These are phyloP conservation scores for Todus mexicanus DNA, from an alignment of 2,797 vertebrate species.

Conservation along the genomic window DNA sequence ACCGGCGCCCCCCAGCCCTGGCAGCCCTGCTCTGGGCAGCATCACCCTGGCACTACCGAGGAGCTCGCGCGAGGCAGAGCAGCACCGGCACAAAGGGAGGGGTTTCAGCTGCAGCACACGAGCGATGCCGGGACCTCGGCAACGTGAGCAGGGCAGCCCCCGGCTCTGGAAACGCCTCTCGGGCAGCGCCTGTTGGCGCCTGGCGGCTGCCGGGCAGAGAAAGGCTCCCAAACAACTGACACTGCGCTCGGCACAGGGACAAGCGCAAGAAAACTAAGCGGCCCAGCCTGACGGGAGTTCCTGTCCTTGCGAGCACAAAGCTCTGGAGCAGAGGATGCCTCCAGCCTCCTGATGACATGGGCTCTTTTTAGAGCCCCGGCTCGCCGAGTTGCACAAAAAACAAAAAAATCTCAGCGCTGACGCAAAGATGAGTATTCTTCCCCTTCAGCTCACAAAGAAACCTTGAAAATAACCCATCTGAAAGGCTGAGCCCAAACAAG, in stretches of 20 bases:
- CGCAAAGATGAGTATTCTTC: background rate
- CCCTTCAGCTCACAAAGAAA: background rate
- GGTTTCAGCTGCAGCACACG: background rate
- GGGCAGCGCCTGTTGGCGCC: background rate
- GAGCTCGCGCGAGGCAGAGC: rapidly evolving
- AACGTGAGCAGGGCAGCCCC: background rate
- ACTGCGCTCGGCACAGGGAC: rapidly evolving
- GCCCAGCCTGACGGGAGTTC: rapidly evolving
- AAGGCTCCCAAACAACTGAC: background rate
- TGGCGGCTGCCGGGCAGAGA: background rate
- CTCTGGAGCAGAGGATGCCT: background rate
- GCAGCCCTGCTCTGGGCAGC: background rate
- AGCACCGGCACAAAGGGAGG: background rate
- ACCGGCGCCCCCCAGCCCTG: background rate
- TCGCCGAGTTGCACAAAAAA: background rate
- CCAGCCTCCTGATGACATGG: rapidly evolving
- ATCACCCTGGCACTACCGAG: background rate
- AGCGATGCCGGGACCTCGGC: background rate
- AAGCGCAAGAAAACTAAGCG: background rate
- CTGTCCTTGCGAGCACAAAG: background rate
- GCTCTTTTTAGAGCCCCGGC: background rate
- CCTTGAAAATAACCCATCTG: background rate
- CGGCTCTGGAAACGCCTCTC: background rate
- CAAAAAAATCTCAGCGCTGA: background rate
- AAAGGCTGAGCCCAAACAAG: background rate